Evolutionary conservation across 2,888 invertebrate species (phyloP).

Genomic region (Orthosia incerta): DNA sequence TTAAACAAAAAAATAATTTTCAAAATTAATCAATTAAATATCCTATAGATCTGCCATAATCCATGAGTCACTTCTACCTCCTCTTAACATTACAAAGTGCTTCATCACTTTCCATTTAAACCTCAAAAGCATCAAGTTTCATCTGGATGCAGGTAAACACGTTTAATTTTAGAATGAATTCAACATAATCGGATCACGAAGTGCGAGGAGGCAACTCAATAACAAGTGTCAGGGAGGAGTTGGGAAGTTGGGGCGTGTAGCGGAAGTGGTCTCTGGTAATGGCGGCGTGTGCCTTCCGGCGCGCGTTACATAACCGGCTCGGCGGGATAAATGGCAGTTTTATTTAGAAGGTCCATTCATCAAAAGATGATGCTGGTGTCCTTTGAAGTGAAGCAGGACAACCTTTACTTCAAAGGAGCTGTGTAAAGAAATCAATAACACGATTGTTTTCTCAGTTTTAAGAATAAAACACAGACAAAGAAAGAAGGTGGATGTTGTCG

Average conservation of each 20-base stretch:
- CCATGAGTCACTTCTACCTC: too few species aligned
- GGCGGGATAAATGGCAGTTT: not conserved
- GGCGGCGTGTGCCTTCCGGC: conserved; percentile 64
- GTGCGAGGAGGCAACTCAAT: conserved; percentile 61
- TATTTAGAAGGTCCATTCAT: conserved; percentile 18
- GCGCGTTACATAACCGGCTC: conserved; percentile 47
- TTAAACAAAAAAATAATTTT: too few species aligned
- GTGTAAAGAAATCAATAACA: too few species aligned
- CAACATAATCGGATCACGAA: conserved; percentile 63
- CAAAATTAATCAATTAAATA: too few species aligned
- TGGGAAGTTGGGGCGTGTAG: conserved; percentile 63
- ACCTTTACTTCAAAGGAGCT: too few species aligned
- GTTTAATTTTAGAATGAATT: conserved; percentile 64
- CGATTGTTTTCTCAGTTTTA: too few species aligned
- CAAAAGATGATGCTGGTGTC: too few species aligned
- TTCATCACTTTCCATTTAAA: conserved; percentile 16
- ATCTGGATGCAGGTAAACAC: conserved; percentile 44
- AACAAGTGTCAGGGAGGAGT: conserved; percentile 66
- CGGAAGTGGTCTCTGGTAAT: conserved; percentile 69
- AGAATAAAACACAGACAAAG: too few species aligned
- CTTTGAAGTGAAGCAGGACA: too few species aligned
- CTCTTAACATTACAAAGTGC: conserved; percentile 11
- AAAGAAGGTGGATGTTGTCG: too few species aligned
- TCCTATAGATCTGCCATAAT: too few species aligned
- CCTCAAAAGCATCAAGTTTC: conserved; percentile 31